These are phyloP conservation scores for Brachystomella parvula DNA, from an alignment of 1,140 invertebrate species.

Conservation along the genomic window DNA sequence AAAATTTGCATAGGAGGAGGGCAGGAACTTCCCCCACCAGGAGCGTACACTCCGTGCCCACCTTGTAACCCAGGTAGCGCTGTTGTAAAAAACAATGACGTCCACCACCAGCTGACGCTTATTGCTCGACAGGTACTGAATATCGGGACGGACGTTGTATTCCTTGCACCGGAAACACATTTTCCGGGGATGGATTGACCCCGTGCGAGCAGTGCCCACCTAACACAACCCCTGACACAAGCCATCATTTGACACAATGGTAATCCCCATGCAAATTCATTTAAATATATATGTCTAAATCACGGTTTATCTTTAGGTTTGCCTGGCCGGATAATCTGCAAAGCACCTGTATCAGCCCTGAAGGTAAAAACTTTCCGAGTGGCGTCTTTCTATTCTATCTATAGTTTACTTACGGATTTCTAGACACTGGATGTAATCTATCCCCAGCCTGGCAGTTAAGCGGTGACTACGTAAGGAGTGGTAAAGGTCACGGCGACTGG, in stretches of 20 bases:
- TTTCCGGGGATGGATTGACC: slow-evolving; percentile 40
- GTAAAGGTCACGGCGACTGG: slow-evolving; percentile 45
- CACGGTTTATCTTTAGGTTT: slow-evolving; percentile 15
- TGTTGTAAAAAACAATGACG: background rate
- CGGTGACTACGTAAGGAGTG: slow-evolving; percentile 45
- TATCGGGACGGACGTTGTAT: slow-evolving; percentile 43
- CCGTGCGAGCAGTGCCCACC: slow-evolving; percentile 48
- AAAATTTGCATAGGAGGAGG: slow-evolving; percentile 48
- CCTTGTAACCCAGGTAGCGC: background rate
- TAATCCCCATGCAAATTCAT: too few relatives aligned
- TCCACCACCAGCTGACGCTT: too few relatives aligned
- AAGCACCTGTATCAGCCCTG: slow-evolving; percentile 46
- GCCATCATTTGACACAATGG: slow-evolving; percentile 49
- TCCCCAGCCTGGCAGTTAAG: slow-evolving; percentile 45
- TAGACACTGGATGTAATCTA: slow-evolving; percentile 42
- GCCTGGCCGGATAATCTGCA: slow-evolving; percentile 47
- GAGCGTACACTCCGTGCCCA: slow-evolving; percentile 44
- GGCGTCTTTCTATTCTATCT: background rate
- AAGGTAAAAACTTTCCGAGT: slow-evolving; percentile 39
- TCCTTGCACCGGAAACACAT: slow-evolving; percentile 42
- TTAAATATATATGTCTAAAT: too few relatives aligned
- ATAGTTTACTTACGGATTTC: slow-evolving; percentile 8
- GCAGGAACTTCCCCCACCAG: slow-evolving; percentile 44
- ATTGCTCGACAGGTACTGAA: slow-evolving; percentile 50
- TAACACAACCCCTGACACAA: slow-evolving; percentile 49